Base-by-base conservation (phyloP, 1,140 invertebrate species). In the Ptiloglossa arizonensis region DNA sequence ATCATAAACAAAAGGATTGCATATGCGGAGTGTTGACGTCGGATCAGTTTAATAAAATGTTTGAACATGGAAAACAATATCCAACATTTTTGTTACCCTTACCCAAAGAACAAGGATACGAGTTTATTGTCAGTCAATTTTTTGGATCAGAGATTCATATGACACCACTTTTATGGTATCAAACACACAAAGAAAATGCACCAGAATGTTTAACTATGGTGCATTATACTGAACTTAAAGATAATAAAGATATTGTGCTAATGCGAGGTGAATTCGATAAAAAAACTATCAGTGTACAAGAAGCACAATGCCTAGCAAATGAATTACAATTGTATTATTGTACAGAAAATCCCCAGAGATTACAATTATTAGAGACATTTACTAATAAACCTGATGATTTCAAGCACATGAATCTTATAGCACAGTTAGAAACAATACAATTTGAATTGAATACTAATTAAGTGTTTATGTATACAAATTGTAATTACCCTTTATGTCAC, bases 231-330 rank as follows among this genome's bases (percentile, higher is more conserved):
- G 98, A 98, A 88, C 93, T 97, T 9, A 93, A 93, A 83, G 94
- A 95, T 41, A 93, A 94, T 44, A 98, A 98, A 92, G 96, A 95
- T 9, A 94, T 98, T 66, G 94, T 98, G 29, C 90, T 98, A 24
- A 97, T 98, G 97, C 94, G 95, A 70, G 97, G 97, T 52, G 97
- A 98, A 91, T 98, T 95, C 93, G 97, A 98, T 90, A 95, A 94
- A 82, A 97, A 98, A 92, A 94, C 96, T 1, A 87, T 97, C 1
- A 95, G 93, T 91, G 94, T 93, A 1, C 93, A 95, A 86, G 97
- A 98, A 92, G 97, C 97, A 1, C 96, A 97, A 87, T 97, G 96
- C 89, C 89, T 98, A 44, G 96, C 96, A 1, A 97, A 98, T 91
- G 96, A 98, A 89, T 91, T 98, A 57, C 96, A 98, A 89, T 93